Evolutionary conservation across 2,797 vertebrate species (phyloP), one percentile per base, ranked within the genome.

Genomic region (Apodemus agrarius): DNA sequence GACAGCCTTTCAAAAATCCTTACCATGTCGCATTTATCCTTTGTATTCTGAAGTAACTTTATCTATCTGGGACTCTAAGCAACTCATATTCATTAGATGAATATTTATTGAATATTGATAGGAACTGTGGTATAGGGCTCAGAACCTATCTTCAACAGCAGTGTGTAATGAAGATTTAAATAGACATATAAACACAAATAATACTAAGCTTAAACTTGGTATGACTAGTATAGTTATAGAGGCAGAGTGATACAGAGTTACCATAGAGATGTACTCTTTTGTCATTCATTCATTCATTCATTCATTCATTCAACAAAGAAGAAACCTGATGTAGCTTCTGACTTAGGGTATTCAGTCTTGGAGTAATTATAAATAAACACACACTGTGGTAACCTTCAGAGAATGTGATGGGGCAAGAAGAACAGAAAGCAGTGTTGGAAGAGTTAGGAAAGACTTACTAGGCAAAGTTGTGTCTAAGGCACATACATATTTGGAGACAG

Each of bases 1-100:
- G 97, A 96, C 94, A 97, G 92, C 89, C 76, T 93, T 96, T 89
- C 69, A 93, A 96, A 97, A 91, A 97, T 96, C 91, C 91, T 91
- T 95, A 97, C 97, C 75, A 95, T 91, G 40, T 1, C 57, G 89
- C n/a, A 74, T 80, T 92, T 94, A 94, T 96, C 79, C 78, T 95
- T 96, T 93, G 91, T 95, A 29, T 95, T 95, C 52, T 67, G 65
- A 80, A 87, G 65, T 54, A 67, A 95, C 11, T 72, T 93, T 87
- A 26, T 93, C 81, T 95, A 78, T 88, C 72, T 93, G 85, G 4
- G 17, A 93, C 92, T 72, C 83, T 82, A 89, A 96, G 79, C 59
- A 74, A 78, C 85, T 92, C 54, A 26, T 37, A 59, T 89, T 81
- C 76, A 84, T 78, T 86, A 92, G 74, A 17, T 37, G 83, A 61